phyloP scores from a whole-genome alignment of 2,113 vertebrate genomes.

The Muscicapa adusta region DNA sequence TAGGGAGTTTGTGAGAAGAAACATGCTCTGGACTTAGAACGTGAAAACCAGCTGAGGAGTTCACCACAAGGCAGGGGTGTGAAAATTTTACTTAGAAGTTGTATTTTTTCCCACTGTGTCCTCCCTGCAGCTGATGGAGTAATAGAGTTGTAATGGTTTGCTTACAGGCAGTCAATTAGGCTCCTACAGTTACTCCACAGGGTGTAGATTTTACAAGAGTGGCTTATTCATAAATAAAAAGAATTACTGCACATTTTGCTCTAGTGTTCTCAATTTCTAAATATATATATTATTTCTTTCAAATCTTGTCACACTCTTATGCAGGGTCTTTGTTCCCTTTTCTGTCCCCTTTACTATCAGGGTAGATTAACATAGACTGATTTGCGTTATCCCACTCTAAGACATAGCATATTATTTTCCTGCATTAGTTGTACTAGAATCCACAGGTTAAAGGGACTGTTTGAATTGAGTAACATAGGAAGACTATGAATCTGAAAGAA shows the following conservation, averaged over 20 bases:
- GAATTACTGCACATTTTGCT: conserved; percentile 9
- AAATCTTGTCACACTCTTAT: not conserved
- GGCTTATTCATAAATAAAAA: conserved; percentile 65
- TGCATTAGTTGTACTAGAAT: not conserved
- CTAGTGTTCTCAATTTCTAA: not conserved
- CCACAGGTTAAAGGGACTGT: not conserved
- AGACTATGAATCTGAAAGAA: not conserved
- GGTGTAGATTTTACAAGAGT: conserved; percentile 59
- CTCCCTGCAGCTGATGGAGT: conserved; percentile 41
- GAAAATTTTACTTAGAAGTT: conserved; percentile 69
- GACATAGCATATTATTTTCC: not conserved
- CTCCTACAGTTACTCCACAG: conserved; percentile 66
- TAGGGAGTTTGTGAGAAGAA: not conserved
- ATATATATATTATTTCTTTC: not conserved
- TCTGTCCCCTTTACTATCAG: not conserved
- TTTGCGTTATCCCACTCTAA: not conserved
- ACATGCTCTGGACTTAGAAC: not conserved
- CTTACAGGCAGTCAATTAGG: conserved; percentile 69
- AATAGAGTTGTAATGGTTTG: conserved; percentile 61
- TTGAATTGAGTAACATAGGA: not conserved
- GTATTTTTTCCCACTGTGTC: conserved; percentile 49
- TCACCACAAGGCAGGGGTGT: conserved; percentile 26
- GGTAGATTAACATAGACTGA: not conserved
- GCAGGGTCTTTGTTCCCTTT: not conserved
- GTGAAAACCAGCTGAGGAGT: conserved; percentile 34